Evolutionary conservation across 2,113 vertebrate species (phyloP).

Genomic region (western clawed frog (Xenopus tropicalis)): UCB_Xtro_10.0 CM004451.2:78441501-78442000

Average conservation of each 20-base stretch:
- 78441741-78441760: constrained; percentile 31
- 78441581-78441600: constrained; percentile 72
- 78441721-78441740: constrained; percentile 22
- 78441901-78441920: constrained; percentile 17
- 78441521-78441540: constrained; percentile 72
- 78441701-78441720: constrained; percentile 24
- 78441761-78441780: constrained; percentile 42
- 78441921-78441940: constrained; percentile 29
- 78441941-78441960: background rate
- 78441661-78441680: constrained; percentile 26
- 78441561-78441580: constrained; percentile 65
- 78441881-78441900: constrained; percentile 16
- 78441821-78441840: background rate
- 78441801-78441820: constrained; percentile 11
- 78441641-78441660: constrained; percentile 54
- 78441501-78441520: constrained; percentile 66
- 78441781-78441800: constrained; percentile 20
- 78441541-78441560: constrained; percentile 63
- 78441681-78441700: constrained; percentile 30
- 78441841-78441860: constrained; percentile 16
- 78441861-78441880: constrained; percentile 10
- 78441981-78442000: constrained; percentile 28
- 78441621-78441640: constrained; percentile 59
- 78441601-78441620: constrained; percentile 64
- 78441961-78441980: constrained; percentile 17